A percentile compares a stretch with the other conserved stretches of the same genome.
These are phyloP conservation scores for Delphinapterus leucas DNA, from an alignment of 2,113 vertebrate genomes.

Conservation along the genomic window DNA sequence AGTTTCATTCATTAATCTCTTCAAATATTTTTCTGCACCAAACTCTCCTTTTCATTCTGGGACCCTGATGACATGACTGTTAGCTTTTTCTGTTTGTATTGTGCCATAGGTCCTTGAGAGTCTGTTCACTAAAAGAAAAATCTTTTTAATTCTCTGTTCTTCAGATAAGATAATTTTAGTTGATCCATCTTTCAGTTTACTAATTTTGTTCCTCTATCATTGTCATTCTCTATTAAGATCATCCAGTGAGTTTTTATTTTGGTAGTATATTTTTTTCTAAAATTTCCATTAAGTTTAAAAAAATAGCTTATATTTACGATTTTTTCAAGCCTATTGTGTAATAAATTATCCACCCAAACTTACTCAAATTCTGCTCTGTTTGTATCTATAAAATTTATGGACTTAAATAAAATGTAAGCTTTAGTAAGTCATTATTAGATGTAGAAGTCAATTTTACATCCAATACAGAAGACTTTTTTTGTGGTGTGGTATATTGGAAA, in stretches of 20 bases:
- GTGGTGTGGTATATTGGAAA: not conserved
- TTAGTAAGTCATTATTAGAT: not conserved
- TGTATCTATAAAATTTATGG: not conserved
- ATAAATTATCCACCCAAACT: not conserved
- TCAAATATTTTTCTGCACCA: not conserved
- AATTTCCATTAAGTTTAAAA: not conserved
- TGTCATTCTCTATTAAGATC: not conserved
- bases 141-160: not conserved
- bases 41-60: not conserved
- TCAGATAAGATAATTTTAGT: not conserved
- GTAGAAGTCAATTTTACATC: not conserved
- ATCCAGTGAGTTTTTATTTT: not conserved
- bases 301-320: not conserved
- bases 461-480: not conserved
- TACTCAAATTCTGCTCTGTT: not conserved
- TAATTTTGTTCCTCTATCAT: not conserved
- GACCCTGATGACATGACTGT: not conserved
- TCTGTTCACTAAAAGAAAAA: not conserved
- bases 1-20: not conserved
- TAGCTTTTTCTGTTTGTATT: not conserved
- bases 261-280: not conserved
- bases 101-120: not conserved
- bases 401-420: not conserved
- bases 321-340: not conserved
- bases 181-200: not conserved